Base-by-base conservation (phyloP, 2,888 invertebrate species). In the Drosophila mettleri region DNA sequence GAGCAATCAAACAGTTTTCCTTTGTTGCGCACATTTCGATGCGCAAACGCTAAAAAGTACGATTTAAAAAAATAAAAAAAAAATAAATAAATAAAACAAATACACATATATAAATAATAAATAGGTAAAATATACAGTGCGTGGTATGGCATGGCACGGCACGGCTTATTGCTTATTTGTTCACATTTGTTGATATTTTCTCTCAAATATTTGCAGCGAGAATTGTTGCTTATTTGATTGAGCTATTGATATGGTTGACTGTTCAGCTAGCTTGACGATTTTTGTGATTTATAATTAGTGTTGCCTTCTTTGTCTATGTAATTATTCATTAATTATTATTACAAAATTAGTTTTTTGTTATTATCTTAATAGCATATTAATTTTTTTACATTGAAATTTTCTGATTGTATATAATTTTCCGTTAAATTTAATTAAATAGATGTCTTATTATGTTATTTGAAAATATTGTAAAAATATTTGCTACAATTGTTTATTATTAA, bases 1-100 rank as follows among this genome's bases (percentile, higher is more conserved):
- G 24, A 29, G 2, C 58, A 60, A 48, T 38, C 41, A 34, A 57
- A 18, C 43, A 18, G 39, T 57, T 72, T 60, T 45, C 45, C 49
- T 36, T 59, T 58, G 48, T 46, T 59, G 48, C 48, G 51, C 36
- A 33, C 46, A 34, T 45, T 61, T 41, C 39, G 27, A 31, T 55
- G 27, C 22, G 39, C 46, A 45, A 51, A 39, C 38, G 55, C 51
- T 36, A 16, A 24, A 54, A 46, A 9, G 18, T 34, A 14, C 29
- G 9, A 27, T 51, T 43, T 38, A 20, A 43, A 53, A 53, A 27
- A 43, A 14, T 8, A 22, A 12, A 16, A 10, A 18, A 22, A 55
- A 29, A 24, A 45, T 29, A 27, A 43, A 14, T 8, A 22, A 12
- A 16, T 8, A 18, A 22, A 55, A 29, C 20, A 45, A 18, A 45